Conservation (phyloP, 1,140 invertebrate genomes). For the Agrilus planipennis region DNA sequence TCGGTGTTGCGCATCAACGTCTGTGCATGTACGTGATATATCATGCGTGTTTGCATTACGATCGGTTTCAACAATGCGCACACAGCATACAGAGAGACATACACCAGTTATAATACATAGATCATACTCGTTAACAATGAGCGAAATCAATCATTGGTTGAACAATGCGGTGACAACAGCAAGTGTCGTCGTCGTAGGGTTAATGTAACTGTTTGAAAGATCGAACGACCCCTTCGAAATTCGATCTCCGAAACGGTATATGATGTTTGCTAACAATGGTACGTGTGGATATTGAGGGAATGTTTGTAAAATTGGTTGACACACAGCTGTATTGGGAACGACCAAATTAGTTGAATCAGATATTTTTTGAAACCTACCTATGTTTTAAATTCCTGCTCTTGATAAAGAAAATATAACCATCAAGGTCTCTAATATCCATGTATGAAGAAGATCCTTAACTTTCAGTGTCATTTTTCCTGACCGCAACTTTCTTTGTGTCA, state of each 20-base stretch:
- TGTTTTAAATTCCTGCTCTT: too few relatives aligned
- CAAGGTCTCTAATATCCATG: too few relatives aligned
- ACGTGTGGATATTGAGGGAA: neutral
- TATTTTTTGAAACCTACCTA: too few relatives aligned
- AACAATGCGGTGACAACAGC: constrained; percentile 1
- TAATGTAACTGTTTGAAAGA: neutral
- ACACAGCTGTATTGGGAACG: too few relatives aligned
- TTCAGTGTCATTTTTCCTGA: too few relatives aligned
- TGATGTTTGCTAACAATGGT: neutral
- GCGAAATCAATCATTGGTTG: neutral
- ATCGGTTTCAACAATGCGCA: neutral
- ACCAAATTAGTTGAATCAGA: too few relatives aligned
- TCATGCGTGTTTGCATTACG: neutral
- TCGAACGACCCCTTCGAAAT: neutral
- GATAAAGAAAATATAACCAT: too few relatives aligned
- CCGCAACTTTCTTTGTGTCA: too few relatives aligned
- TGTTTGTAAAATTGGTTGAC: neutral
- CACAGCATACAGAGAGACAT: neutral
- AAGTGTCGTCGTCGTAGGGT: too few relatives aligned
- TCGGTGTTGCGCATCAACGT: neutral
- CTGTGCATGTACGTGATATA: neutral
- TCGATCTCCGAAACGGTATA: neutral
- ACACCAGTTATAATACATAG: neutral
- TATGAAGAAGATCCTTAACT: too few relatives aligned
- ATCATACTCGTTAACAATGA: neutral